Base-by-base conservation (phyloP, 2,888 invertebrate species). In the Mimumesa dahlbomi region DNA sequence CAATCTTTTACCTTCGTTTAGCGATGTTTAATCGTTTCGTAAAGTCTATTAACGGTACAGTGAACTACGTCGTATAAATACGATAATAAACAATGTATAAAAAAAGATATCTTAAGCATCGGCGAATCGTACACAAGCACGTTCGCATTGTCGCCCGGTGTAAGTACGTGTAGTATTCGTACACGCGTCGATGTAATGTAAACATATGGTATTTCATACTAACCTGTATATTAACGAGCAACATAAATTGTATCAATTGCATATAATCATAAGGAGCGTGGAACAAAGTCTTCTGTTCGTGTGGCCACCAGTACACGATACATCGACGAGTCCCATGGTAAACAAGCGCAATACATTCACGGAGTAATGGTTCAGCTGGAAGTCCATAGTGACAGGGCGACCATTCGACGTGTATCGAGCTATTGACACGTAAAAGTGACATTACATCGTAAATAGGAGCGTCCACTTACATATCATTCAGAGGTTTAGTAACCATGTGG, bases 371-470 rank as follows among this genome's bases (percentile, higher is more conserved):
- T 46, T 61, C 40, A 48, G 21, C 46, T 54, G 29, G 16, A 25
- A 38, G 7, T 54, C 40, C 19, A 38, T 53, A 46, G 11, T 3
- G 4, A 16, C 21, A 18, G 14, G 7, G 7, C 4, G 11, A 19
- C 11, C 34, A 18, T 46, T 29, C 3, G 42, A 40, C 48, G 22
- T 6, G 46, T 22, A 36, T 38, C 31, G 18, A 42, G 50, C 2
- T 42, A 45, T 46, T 21, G 43, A 49, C 21, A 43, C 53, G 45
- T 49, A 57, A 49, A 71, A 49, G 18, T 45, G 36, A 53, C 53
- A 49, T 50, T 16, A 29, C n/a, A 40, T 64, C 65, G 50, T 45
- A 50, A 46, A 50, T 57, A 36, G 50, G 48, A 57, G 58, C 56
- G 11, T 50, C 19, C 54, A 50, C 31, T 48, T 36, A 53, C 62